phyloP scores from a whole-genome alignment of 2,797 vertebrate species.

The Scomberomorus guttatus region DNA sequence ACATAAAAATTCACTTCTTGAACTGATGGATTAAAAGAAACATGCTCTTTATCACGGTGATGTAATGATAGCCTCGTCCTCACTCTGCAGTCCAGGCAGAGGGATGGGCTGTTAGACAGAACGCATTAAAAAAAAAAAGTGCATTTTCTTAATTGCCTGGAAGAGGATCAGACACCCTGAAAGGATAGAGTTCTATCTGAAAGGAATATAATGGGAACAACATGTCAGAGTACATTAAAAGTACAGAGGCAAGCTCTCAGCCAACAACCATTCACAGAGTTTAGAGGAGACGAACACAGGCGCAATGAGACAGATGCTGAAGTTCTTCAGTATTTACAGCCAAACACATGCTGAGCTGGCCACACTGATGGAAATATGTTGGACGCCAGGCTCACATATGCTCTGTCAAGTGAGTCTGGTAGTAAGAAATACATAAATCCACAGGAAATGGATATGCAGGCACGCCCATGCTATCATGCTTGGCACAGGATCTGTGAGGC shows the following conservation, averaged over 20 bases:
- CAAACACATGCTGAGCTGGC: not conserved
- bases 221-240: constrained; percentile 28
- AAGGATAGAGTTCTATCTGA: constrained; percentile 10
- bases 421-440: constrained; percentile 12
- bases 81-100: not conserved
- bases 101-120: constrained; percentile 5
- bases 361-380: not conserved
- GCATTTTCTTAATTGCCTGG: constrained; percentile 19
- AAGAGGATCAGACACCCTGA: constrained; percentile 32
- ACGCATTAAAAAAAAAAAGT: not conserved
- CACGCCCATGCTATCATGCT: not conserved
- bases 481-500: not conserved
- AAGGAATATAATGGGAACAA: constrained; percentile 29
- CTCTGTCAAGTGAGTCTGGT: constrained; percentile 1
- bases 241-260: not conserved
- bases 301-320: not conserved
- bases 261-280: not conserved
- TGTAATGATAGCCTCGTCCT: not conserved
- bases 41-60: not conserved
- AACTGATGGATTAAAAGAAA: not conserved
- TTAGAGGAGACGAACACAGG: not conserved
- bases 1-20: not conserved
- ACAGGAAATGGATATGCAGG: not conserved
- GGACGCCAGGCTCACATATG: not conserved
- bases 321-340: not conserved